Evolutionary conservation across 2,797 vertebrate genomes (phyloP).

Genomic region (Cirrhinus molitorella): DNA sequence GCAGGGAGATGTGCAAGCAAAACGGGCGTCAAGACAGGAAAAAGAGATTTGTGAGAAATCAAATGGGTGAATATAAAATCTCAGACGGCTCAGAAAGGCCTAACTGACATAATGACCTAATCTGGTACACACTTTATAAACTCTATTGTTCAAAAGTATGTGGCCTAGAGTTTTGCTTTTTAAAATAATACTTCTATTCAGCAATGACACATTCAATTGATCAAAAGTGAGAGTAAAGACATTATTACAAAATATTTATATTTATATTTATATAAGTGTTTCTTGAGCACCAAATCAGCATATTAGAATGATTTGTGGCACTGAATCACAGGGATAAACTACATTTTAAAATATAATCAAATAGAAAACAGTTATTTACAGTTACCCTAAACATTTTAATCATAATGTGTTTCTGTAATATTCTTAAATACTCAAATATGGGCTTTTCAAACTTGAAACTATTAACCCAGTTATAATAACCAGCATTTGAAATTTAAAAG

Average conservation of each 20-base stretch:
- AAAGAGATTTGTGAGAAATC: not conserved
- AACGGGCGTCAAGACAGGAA: not conserved
- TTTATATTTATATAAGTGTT: not conserved
- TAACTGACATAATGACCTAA: not conserved
- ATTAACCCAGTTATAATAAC: not conserved
- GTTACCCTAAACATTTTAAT: too few relatives aligned
- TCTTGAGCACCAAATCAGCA: not conserved
- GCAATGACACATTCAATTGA: not conserved
- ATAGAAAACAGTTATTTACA: too few relatives aligned
- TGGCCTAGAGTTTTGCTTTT: not conserved
- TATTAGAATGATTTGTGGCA: not conserved
- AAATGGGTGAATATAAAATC: not conserved
- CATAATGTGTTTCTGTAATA: too few relatives aligned
- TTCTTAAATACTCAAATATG: not conserved
- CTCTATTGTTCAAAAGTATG: not conserved
- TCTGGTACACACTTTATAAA: not conserved
- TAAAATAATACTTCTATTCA: not conserved
- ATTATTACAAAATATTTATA: not conserved
- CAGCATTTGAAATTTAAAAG: not conserved
- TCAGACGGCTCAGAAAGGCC: not conserved
- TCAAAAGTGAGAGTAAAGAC: not conserved
- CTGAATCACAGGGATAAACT: too few relatives aligned
- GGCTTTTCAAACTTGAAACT: not conserved
- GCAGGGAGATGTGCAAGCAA: not conserved
- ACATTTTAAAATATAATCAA: not conserved